A percentile compares a stretch with the other conserved stretches of the same genome.
Conservation (phyloP, 2,797 vertebrate genomes). For the Rhodeus uyekii region DNA sequence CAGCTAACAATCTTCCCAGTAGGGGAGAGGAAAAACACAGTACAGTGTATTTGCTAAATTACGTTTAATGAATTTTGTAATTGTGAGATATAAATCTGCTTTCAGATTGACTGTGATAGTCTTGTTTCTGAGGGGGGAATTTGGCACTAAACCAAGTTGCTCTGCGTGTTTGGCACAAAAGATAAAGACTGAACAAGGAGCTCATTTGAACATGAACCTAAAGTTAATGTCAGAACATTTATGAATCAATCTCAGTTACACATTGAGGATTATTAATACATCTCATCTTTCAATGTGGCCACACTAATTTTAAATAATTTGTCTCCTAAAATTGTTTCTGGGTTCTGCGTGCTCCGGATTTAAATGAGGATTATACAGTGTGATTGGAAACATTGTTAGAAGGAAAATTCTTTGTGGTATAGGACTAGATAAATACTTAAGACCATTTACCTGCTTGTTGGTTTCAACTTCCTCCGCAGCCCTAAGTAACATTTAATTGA, state of each 20-base stretch:
- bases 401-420: background rate
- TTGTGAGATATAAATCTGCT: slow-evolving; percentile 64
- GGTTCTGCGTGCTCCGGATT: slow-evolving; percentile 3
- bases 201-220: slow-evolving; percentile 38
- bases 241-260: slow-evolving; percentile 61
- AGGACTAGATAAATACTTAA: background rate
- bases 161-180: slow-evolving; percentile 48
- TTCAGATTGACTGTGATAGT: slow-evolving; percentile 32
- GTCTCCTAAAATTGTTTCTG: slow-evolving; percentile 21
- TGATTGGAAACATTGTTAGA: slow-evolving; percentile 28
- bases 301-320: slow-evolving; percentile 52
- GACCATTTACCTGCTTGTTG: slow-evolving; percentile 85
- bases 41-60: slow-evolving; percentile 75
- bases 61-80: slow-evolving; percentile 70
- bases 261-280: slow-evolving; percentile 48
- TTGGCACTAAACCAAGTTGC: slow-evolving; percentile 38
- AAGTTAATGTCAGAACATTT: slow-evolving; percentile 55
- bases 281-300: slow-evolving; percentile 38
- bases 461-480: slow-evolving; percentile 90
- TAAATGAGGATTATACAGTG: slow-evolving; percentile 11
- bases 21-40: slow-evolving; percentile 50
- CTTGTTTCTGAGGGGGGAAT: slow-evolving; percentile 30
- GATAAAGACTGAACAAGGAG: slow-evolving; percentile 24
- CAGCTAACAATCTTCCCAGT: slow-evolving; percentile 36
- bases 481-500: slow-evolving; percentile 90